Evolutionary conservation across 2,113 vertebrate genomes (phyloP), one percentile per base, ranked within the genome.

Genomic region (Oryzias javanicus): DNA sequence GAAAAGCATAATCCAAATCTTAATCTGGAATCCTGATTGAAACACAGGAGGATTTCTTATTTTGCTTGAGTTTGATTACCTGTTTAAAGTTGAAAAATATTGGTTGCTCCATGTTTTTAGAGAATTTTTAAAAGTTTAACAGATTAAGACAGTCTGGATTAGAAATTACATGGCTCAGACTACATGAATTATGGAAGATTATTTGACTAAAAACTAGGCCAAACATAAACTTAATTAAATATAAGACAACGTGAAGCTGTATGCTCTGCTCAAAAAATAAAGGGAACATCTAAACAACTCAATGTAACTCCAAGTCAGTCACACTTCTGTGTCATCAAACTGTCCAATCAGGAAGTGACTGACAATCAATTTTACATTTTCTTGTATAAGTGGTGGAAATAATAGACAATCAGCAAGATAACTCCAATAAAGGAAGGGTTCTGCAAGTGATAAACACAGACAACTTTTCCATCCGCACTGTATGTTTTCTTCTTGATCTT

Each of bases 131-230:
- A n/a, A 17, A n/a, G 45, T 44, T 17, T 44, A 44, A 44, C 17
- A 17, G n/a, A 22, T 49, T 14, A 14, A 14, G 20, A 13, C 13
- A 24, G 14, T 14, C 1, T 50, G 49, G 49, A 50, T 25, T 50
- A 50, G 7, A 50, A 13, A 4, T 47, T 18, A 47, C 46, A 50
- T 5, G 22, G 14, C 25, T 16, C 22, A 50, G 49, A 27, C 49
- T 17, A 6, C 22, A 50, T 27, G 24, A 25, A 24, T 17, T 50
- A 16, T 16, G 14, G 7, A 50, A 25, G 22, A 17, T 50, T 15
- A 50, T 50, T 22, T 27, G 49, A 50, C 15, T 27, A 12, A 53
- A 52, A 52, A 53, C 51, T 35, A 53, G 51, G 27, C 25, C 17
- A 53, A 40, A 25, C n/a, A 40, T 18, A 40, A 53, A 53, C 16